Evolutionary conservation across 2,113 vertebrate species (phyloP), one percentile per base, ranked within the genome.

Genomic region (Entelurus aequoreus): DNA sequence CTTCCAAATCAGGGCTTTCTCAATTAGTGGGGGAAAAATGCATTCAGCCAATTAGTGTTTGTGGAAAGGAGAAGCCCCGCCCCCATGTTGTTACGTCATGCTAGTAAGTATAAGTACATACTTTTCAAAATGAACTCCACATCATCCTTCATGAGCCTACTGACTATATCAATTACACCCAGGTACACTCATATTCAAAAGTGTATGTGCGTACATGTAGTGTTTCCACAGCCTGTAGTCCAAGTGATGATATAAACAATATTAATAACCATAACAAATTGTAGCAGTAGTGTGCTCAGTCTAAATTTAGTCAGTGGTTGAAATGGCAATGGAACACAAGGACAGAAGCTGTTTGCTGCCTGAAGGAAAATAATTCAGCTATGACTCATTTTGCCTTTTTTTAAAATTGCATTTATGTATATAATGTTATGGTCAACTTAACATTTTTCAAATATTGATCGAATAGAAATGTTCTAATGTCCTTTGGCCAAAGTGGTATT

Each of bases 251-350:
- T 40, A 56, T 42, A 56, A 56, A 56, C 16, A 16, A 40, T 55
- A 55, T 55, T 54, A 54, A 37, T 55, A 68, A 63, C 47, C 66
- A 78, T 71, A 72, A 68, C 59, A 75, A 69, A 70, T 66, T 62
- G 54, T 61, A 63, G 5, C 40, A 36, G 66, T 35, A 21, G 74
- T 68, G 75, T 65, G 72, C 62, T 79, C 70, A 16, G 55, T 59
- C 65, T 88, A 85, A 73, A 76, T 78, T 74, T 88, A 86, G 79
- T 48, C 57, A 63, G 65, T 44, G 62, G 48, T 71, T 79, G 56
- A 40, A 40, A 13, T 78, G 80, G 72, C 68, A 78, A 65, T 58
- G 36, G 53, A 78, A 69, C 71, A 79, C 74, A 72, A 69, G 72
- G 21, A 61, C 48, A 74, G 65, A 60, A 35, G 56, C 16, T 71